A percentile compares a stretch with the other conserved stretches of the same genome.
Conservation (phyloP, 2,797 vertebrate genomes). For the Pangasius macronema region DNA sequence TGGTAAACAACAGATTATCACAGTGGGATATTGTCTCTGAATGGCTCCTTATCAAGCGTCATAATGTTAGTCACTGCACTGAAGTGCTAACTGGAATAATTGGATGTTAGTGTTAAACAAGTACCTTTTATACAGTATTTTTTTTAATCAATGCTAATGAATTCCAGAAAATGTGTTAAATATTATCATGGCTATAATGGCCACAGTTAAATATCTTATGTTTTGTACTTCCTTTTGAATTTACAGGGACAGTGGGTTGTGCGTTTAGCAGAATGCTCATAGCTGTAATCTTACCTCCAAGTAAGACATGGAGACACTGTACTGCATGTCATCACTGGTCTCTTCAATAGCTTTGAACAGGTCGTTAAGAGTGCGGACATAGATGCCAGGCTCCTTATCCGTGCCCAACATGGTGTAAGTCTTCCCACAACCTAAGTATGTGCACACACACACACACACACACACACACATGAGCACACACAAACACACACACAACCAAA, state of each 20-base stretch:
- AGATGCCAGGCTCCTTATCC: constrained; percentile 88
- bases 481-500: background rate
- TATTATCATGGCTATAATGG: background rate
- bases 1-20: background rate
- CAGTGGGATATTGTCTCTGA: background rate
- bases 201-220: background rate
- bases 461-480: constrained; percentile 31
- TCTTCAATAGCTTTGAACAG: constrained; percentile 89
- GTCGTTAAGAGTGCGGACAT: constrained; percentile 85
- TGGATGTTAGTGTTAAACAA: background rate
- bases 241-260: background rate
- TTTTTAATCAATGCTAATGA: background rate
- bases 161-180: background rate
- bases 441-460: constrained; percentile 17
- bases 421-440: constrained; percentile 86
- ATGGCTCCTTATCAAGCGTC: background rate
- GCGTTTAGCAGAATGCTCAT: background rate
- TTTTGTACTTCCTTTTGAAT: background rate
- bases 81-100: background rate
- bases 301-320: constrained; percentile 91
- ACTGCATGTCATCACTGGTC: constrained; percentile 85
- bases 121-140: background rate
- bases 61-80: background rate
- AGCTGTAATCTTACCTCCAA: constrained; percentile 78
- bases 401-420: constrained; percentile 96